Base-by-base conservation (phyloP, 2,888 invertebrate genomes). In the Lasioglossum vierecki region DNA sequence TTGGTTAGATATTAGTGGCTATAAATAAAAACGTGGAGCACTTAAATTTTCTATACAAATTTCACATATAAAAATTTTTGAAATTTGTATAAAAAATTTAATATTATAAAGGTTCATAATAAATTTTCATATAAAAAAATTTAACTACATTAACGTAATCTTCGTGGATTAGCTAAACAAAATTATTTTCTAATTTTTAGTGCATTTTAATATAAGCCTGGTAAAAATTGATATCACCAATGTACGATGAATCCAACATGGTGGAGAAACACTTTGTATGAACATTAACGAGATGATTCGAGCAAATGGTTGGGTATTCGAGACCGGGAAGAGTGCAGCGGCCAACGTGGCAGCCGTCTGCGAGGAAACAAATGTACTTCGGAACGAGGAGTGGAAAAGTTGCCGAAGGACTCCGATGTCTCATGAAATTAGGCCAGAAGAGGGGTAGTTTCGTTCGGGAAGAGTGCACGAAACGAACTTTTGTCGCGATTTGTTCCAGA, bases 401-500 rank as follows among this genome's bases (percentile, higher is more conserved):
- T 68, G 1, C 1, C 66, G 35, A 35, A 18, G 15, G 18, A 39
- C 4, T 1, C 22, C 4, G 66, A 22, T 22, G 4, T 68, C 39
- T 22, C 2, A 18, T 39, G 6, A 68, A 39, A 68, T 70, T 41
- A 70, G 30, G 63, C 6, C 41, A 15, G 46, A 13, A 15, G 46
- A 46, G 4, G 11, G 41, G n/a, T 8, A 8, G 35, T 35, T 66
- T 35, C 35, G 66, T 15, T 35, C 3, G 35, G 6, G 13, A n/a
- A 41, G 39, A 70, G 8, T n/a, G 5, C 11, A n/a, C 11, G 5
- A 41, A 70, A 70, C 39, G 11, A 70, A 70, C 5, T 15, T 63
- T 63, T 63, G n/a, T 2, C 60, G 22, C 71, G 60, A 57, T 79
- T 63, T 49, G 53, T 91, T 87, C 2, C 89, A 91, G 90, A 76